Conservation (phyloP, 2,113 vertebrate genomes). For the Varanus komodoensis region DNA sequence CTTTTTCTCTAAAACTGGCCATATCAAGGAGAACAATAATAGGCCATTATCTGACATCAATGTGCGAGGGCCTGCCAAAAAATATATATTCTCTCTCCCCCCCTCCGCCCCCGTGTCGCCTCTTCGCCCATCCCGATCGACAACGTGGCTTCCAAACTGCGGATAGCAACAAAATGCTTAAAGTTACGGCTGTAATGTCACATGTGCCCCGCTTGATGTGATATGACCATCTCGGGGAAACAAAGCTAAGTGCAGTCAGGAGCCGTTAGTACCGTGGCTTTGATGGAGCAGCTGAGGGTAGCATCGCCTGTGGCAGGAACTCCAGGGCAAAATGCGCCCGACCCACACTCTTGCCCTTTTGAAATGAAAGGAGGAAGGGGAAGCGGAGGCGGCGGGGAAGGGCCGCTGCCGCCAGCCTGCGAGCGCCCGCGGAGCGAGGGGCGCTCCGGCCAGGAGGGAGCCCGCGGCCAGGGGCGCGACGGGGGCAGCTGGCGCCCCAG, state of each 20-base stretch:
- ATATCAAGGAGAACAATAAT: conserved; percentile 90
- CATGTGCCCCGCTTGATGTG: conserved; percentile 91
- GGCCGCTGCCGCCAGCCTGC: neutral
- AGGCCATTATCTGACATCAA: conserved; percentile 91
- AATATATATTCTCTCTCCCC: conserved; percentile 62
- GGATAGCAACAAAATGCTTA: conserved; percentile 87
- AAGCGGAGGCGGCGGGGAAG: neutral
- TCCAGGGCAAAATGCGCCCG: conserved; percentile 86
- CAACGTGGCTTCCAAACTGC: conserved; percentile 86
- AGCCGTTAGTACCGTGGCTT: conserved; percentile 90
- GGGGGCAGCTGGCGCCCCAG: conserved; percentile 25
- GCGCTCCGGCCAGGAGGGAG: neutral
- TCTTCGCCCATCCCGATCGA: conserved; percentile 28
- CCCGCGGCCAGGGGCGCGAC: neutral
- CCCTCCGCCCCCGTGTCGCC: neutral
- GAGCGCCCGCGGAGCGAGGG: neutral
- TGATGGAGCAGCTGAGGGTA: conserved; percentile 95
- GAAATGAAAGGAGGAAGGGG: conserved; percentile 83
- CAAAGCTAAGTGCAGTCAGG: conserved; percentile 98
- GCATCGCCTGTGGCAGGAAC: conserved; percentile 88
- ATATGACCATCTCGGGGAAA: conserved; percentile 95
- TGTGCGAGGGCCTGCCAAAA: conserved; percentile 88
- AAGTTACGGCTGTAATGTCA: conserved; percentile 90
- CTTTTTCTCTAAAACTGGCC: conserved; percentile 86
- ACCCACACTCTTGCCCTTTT: conserved; percentile 91